Base-by-base conservation (phyloP, 2,113 vertebrate species). In the Perognathus longimembris region DNA sequence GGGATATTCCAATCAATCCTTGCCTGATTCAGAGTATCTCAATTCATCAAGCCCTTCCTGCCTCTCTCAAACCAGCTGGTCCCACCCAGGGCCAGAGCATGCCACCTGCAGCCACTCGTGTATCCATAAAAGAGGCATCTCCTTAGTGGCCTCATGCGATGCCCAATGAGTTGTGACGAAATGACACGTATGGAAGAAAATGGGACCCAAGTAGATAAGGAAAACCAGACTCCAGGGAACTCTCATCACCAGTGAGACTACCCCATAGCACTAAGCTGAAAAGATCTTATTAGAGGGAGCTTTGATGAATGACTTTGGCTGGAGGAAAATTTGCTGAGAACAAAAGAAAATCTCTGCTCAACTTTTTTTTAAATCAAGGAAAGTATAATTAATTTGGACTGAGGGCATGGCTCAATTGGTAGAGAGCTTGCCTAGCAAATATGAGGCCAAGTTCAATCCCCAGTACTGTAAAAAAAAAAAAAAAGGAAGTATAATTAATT, bases 261-360 rank as follows among this genome's bases (percentile, higher is more conserved):
- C 26, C 10, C 14, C 6, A 24, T 28, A 1, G 5, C 11, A 28
- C 9, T 2, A 10, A 0, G n/a, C 61, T 36, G 54, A 24, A 70
- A 78, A 54, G 45, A 32, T 45, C 75, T 57, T 30, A 3, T 8
- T 6, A 50, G 6, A 75, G n/a, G 18, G 26, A 36, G 70, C n/a
- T 1, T 15, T 54, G 34, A 26, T 11, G 42, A 61, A 38, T 4
- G 66, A 50, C 71, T 24, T 18, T 11, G 54, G 40, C 71, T 24
- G 1, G 14, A 67, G 54, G 59, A 50, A 66, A 83, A 42, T 74
- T 36, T 40, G 61, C 59, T 36, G 42, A 92, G 15, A 64, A 36
- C 75, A 83, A 95, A 90, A 69, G 30, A 18, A 86, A 89, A 63
- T 32, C 85, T 75, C 66, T 45, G 54, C 26, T 75, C 36, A 82